Evolutionary conservation across 2,797 vertebrate species (phyloP).

Genomic region (Chlorospingus semifuscus): DNA sequence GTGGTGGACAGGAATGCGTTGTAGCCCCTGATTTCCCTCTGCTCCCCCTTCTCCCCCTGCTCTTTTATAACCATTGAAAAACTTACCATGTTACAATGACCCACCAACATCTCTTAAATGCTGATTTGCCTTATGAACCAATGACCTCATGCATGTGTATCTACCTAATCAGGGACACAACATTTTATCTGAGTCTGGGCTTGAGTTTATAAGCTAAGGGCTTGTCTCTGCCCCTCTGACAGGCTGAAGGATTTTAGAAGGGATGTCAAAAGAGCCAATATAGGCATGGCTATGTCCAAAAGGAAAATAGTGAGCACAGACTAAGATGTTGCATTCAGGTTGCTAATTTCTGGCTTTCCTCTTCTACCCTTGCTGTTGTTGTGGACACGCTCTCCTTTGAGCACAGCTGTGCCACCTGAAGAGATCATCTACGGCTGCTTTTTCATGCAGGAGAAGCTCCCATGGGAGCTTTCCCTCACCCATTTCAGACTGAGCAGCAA

Average conservation of each 20-base stretch:
- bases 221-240: not conserved
- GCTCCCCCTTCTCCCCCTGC: rapidly evolving
- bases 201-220: not conserved
- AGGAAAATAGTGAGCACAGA: not conserved
- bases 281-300: not conserved
- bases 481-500: not conserved
- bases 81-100: rapidly evolving
- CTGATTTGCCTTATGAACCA: not conserved
- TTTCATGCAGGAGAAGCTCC: not conserved
- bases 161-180: not conserved
- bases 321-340: not conserved
- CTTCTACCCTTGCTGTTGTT: not conserved
- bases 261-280: not conserved
- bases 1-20: not conserved
- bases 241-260: not conserved
- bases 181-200: not conserved
- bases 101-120: not conserved
- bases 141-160: not conserved
- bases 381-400: not conserved
- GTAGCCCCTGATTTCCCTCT: rapidly evolving
- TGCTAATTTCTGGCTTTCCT: not conserved
- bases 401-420: constrained; percentile 15
- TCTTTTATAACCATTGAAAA: not conserved
- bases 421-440: not conserved
- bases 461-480: not conserved